These are phyloP conservation scores for Saccostrea echinata DNA, from an alignment of 1,140 invertebrate genomes.

Conservation along the genomic window DNA sequence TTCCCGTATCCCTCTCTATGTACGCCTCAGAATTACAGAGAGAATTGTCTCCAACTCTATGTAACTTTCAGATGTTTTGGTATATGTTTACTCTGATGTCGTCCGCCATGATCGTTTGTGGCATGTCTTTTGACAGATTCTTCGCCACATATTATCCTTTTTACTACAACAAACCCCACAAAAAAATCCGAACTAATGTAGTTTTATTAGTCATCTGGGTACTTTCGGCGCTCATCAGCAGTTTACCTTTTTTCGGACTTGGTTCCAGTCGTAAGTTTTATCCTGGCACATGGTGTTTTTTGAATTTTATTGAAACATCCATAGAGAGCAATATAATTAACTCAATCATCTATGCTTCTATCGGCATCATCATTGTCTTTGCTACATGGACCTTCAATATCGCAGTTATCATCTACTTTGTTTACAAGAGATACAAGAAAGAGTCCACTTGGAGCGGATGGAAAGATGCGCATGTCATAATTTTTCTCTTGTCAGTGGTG, in stretches of 20 bases:
- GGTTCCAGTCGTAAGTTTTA: constrained; percentile 72
- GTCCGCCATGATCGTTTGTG: constrained; percentile 74
- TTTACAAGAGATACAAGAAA: not conserved
- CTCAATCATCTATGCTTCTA: constrained; percentile 68
- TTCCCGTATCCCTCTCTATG: constrained; percentile 67
- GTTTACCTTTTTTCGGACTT: constrained; percentile 77
- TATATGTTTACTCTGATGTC: constrained; percentile 11
- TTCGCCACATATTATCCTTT: constrained; percentile 77
- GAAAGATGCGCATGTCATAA: constrained; percentile 40
- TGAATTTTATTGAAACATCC: constrained; percentile 69
- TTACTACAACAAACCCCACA: constrained; percentile 73
- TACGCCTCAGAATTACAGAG: constrained; percentile 66
- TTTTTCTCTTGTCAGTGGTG: constrained; percentile 49
- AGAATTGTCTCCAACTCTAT: constrained; percentile 66
- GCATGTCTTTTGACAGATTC: constrained; percentile 79
- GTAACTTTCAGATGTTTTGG: constrained; percentile 41
- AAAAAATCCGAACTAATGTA: constrained; percentile 57
- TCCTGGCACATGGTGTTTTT: constrained; percentile 80
- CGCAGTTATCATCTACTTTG: not conserved
- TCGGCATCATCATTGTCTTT: constrained; percentile 72
- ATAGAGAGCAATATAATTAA: constrained; percentile 61
- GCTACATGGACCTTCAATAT: constrained; percentile 57
- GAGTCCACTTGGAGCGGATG: not conserved
- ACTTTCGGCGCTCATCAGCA: constrained; percentile 69
- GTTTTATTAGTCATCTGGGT: constrained; percentile 70